Conservation (phyloP, 2,797 vertebrate genomes). For the Peromyscus nudipes region DNA sequence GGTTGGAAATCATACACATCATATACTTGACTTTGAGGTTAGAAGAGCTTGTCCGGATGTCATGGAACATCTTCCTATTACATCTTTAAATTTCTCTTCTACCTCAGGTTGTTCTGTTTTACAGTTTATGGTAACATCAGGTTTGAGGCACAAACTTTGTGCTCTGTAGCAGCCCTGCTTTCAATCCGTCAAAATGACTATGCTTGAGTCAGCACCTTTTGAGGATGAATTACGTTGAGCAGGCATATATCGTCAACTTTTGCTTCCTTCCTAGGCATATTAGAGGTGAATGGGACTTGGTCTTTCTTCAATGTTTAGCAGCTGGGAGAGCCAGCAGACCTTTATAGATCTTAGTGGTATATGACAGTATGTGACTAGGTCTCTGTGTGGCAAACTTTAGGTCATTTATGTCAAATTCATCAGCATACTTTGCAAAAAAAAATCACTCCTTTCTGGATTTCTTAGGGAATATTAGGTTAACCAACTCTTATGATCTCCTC, state of each 20-base stretch:
- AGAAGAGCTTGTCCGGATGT: constrained; percentile 14
- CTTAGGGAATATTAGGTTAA: constrained; percentile 44
- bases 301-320: constrained; percentile 3
- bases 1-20: not conserved
- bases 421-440: not conserved
- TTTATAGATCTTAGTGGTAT: constrained; percentile 13
- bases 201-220: constrained; percentile 33
- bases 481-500: constrained; percentile 29
- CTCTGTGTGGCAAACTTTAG: not conserved
- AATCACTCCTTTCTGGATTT: constrained; percentile 40
- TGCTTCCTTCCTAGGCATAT: constrained; percentile 7
- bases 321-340: not conserved
- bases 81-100: constrained; percentile 22
- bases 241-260: not conserved
- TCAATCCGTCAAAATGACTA: not conserved
- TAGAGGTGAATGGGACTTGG: constrained; percentile 25
- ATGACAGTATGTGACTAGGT: not conserved
- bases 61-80: not conserved
- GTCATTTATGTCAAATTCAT: constrained; percentile 22
- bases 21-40: constrained; percentile 20
- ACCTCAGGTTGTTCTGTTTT: constrained; percentile 30
- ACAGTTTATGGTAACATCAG: not conserved
- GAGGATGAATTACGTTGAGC: not conserved
- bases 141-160: constrained; percentile 35
- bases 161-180: constrained; percentile 7